Conservation (phyloP, 23 tunicate genomes). For the Ciona savignyi region DNA sequence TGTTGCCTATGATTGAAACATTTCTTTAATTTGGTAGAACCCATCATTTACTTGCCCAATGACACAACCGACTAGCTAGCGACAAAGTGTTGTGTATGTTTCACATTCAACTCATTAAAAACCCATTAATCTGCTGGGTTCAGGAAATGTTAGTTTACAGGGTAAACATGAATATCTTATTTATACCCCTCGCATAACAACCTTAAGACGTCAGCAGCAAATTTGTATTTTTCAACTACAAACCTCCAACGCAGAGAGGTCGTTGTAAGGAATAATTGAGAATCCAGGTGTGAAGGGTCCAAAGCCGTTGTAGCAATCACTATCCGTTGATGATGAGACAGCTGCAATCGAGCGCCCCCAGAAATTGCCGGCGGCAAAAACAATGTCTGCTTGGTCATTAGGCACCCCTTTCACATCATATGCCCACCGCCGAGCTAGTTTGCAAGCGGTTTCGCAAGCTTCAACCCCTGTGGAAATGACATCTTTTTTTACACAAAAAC, state of each 20-base stretch:
- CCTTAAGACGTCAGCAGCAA: neutral
- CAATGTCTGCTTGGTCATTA: slow-evolving; percentile 70
- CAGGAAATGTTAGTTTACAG: too few relatives aligned
- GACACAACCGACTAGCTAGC: too few relatives aligned
- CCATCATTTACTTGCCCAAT: too few relatives aligned
- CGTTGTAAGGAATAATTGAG: slow-evolving; percentile 73
- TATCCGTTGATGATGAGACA: slow-evolving; percentile 85
- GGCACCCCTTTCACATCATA: slow-evolving; percentile 90
- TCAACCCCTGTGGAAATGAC: slow-evolving; percentile 80
- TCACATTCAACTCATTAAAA: too few relatives aligned
- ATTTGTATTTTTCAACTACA: neutral
- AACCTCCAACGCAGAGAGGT: slow-evolving; percentile 62
- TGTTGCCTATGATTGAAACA: too few relatives aligned
- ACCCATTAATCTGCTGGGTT: too few relatives aligned
- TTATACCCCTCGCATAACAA: too few relatives aligned
- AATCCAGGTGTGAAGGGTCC: slow-evolving; percentile 99
- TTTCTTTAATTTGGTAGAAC: too few relatives aligned
- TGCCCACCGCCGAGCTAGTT: slow-evolving; percentile 94
- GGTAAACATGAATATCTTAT: too few relatives aligned
- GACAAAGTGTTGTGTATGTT: too few relatives aligned
- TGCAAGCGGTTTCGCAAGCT: slow-evolving; percentile 97
- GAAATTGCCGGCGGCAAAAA: slow-evolving; percentile 89
- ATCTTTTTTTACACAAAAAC: too few relatives aligned
- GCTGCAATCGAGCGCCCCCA: slow-evolving; percentile 99
- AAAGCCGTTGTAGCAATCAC: slow-evolving; percentile 68